Conservation (phyloP, 2,797 vertebrate species). For the Petrocephalus sullivani region DNA sequence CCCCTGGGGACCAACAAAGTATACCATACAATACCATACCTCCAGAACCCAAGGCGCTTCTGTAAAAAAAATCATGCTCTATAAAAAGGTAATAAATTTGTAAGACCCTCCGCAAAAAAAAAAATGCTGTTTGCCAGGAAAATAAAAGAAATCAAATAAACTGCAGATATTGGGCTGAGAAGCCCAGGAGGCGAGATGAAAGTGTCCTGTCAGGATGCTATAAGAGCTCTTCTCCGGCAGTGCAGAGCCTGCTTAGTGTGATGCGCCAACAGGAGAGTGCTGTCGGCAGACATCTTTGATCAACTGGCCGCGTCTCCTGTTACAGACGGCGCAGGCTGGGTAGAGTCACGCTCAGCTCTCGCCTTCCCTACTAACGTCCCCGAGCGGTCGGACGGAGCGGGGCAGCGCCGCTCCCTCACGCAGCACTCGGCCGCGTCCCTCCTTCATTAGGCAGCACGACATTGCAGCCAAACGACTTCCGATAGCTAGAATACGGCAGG, state of each 20-base stretch:
- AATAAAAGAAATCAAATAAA: constrained; percentile 10
- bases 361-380: background rate
- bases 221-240: background rate
- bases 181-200: background rate
- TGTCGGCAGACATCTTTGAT: constrained; percentile 4
- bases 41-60: background rate
- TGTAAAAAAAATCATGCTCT: constrained; percentile 6
- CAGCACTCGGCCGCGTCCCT: background rate
- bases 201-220: background rate
- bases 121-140: background rate
- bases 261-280: background rate
- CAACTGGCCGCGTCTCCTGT: background rate
- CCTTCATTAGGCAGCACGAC: background rate
- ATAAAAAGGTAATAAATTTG: background rate
- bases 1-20: background rate
- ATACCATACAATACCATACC: background rate
- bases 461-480: background rate
- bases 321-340: background rate
- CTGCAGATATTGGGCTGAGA: background rate
- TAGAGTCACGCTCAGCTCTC: background rate
- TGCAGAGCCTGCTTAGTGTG: background rate
- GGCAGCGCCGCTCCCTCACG: background rate
- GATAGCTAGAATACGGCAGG: background rate
- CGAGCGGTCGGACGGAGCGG: background rate
- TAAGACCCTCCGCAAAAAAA: background rate